Conservation (phyloP, 1,140 invertebrate species). For the Melanaphis sacchari region DNA sequence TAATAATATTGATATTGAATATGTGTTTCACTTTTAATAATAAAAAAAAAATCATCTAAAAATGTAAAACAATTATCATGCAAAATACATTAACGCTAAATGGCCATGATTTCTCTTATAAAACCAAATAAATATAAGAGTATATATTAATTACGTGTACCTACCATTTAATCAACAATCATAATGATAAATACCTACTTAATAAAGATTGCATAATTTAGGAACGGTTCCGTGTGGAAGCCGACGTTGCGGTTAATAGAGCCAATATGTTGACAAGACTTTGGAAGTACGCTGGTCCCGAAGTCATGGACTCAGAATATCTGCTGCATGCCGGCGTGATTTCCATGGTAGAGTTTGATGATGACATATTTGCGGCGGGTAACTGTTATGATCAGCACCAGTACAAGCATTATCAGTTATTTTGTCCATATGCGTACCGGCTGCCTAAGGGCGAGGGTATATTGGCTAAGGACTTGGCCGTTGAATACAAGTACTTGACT, state of each 20-base stretch:
- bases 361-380: slow-evolving; percentile 91
- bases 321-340: slow-evolving; percentile 86
- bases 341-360: slow-evolving; percentile 92
- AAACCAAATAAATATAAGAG: not conserved
- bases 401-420: slow-evolving; percentile 83
- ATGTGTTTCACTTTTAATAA: not conserved
- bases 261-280: slow-evolving; percentile 91
- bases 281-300: slow-evolving; percentile 87
- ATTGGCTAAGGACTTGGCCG: slow-evolving; percentile 87
- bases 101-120: not conserved
- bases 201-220: slow-evolving; percentile 27
- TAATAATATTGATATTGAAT: too few relatives aligned
- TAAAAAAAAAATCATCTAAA: not conserved
- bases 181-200: not conserved
- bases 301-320: slow-evolving; percentile 84
- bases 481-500: slow-evolving; percentile 90
- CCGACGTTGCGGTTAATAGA: slow-evolving; percentile 89
- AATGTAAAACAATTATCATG: not conserved
- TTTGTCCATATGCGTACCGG: slow-evolving; percentile 91
- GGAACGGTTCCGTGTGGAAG: slow-evolving; percentile 77
- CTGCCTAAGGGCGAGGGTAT: slow-evolving; percentile 80
- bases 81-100: not conserved
- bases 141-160: not conserved
- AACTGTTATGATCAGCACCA: slow-evolving; percentile 89
- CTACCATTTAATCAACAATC: not conserved